Evolutionary conservation across 2,113 vertebrate genomes (phyloP).

Genomic region (Trogon melanurus): DNA sequence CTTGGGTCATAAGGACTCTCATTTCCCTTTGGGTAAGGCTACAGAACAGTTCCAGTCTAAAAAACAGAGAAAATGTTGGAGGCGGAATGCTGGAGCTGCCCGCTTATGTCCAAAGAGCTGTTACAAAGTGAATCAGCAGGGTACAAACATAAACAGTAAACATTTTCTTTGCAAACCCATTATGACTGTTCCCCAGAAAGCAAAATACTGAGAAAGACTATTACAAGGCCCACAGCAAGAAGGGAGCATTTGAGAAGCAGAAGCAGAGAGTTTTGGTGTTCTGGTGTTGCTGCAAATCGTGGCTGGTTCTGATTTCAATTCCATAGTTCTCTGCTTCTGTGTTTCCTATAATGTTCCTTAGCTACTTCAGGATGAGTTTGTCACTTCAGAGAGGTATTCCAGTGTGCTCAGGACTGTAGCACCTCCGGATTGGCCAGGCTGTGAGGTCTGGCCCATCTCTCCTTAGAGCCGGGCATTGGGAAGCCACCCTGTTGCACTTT

Average conservation of each 20-base stretch:
- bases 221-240: neutral
- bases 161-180: neutral
- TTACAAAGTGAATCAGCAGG: constrained; percentile 13
- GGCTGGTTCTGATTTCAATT: neutral
- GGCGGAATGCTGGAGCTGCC: neutral
- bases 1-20: neutral
- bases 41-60: neutral
- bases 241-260: neutral
- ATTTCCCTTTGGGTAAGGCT: neutral
- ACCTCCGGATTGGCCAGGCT: neutral
- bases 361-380: neutral
- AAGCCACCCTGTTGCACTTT: neutral
- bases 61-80: neutral
- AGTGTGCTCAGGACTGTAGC: neutral
- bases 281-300: neutral
- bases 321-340: neutral
- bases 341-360: neutral
- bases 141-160: neutral
- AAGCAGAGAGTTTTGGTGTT: neutral
- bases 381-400: neutral
- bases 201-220: neutral
- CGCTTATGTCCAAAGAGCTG: neutral
- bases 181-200: neutral
- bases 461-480: neutral
- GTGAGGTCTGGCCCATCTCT: neutral